A percentile compares a stretch with the other conserved stretches of the same genome.
phyloP scores from a whole-genome alignment of 64 coral and sea anemone genomes.

The Actinia equina region DNA sequence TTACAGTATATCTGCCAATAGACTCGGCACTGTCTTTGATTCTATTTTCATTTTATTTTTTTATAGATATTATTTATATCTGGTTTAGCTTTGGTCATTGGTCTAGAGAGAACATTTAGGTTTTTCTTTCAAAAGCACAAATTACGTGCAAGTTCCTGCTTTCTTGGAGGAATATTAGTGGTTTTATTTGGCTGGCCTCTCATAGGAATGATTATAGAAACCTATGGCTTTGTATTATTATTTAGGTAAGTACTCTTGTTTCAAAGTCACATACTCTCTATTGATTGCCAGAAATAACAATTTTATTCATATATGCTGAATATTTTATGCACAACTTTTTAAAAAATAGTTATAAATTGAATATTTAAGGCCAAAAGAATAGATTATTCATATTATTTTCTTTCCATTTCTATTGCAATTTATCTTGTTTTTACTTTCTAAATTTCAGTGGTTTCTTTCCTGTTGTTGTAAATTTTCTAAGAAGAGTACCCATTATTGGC shows the following conservation, averaged over 20 bases:
- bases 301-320: too few relatives aligned
- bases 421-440: neutral
- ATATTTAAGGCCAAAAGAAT: too few relatives aligned
- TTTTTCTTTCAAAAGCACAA: slow-evolving; percentile 99
- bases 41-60: neutral
- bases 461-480: slow-evolving; percentile 98
- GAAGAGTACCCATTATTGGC: slow-evolving; percentile 96
- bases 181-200: slow-evolving; percentile 95
- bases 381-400: neutral
- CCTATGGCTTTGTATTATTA: slow-evolving; percentile 93
- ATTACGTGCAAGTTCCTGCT: slow-evolving; percentile 86
- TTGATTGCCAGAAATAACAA: too few relatives aligned
- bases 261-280: neutral
- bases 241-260: slow-evolving; percentile 75
- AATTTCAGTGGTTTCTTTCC: slow-evolving; percentile 91
- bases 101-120: slow-evolving; percentile 98
- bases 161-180: slow-evolving; percentile 92
- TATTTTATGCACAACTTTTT: too few relatives aligned
- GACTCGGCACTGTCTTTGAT: too few relatives aligned
- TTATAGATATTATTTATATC: slow-evolving; percentile 89
- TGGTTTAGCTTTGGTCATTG: slow-evolving; percentile 95
- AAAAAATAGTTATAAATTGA: too few relatives aligned
- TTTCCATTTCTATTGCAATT: neutral
- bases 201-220: slow-evolving; percentile 94
- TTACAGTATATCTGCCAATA: too few relatives aligned